Evolutionary conservation across 2,888 invertebrate species (phyloP).

Genomic region (Hylaea fasciaria): DNA sequence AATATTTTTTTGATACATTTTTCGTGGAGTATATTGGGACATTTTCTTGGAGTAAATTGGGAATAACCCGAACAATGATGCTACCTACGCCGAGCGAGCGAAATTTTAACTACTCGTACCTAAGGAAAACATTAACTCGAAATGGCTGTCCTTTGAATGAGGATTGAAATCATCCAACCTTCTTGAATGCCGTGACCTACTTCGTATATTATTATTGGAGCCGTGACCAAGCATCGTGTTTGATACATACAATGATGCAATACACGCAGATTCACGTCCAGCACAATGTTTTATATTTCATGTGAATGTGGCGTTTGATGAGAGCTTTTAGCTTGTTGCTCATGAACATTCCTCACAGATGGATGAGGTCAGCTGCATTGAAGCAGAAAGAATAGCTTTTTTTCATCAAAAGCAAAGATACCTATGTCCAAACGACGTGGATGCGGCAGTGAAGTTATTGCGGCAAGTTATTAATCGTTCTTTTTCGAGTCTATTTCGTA

Average conservation of each 20-base stretch:
- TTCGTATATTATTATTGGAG: conserved; percentile 71
- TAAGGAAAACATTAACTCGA: conserved; percentile 49
- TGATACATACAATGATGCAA: conserved; percentile 32
- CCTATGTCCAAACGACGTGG: too few species aligned
- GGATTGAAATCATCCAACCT: conserved; percentile 56
- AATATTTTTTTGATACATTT: too few species aligned
- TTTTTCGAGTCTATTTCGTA: neutral
- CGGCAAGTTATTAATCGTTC: neutral
- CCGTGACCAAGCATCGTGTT: conserved; percentile 53
- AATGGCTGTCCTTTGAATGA: conserved; percentile 47
- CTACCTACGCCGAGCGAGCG: too few species aligned
- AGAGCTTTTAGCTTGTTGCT: neutral
- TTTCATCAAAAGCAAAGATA: too few species aligned
- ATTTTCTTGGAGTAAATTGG: too few species aligned
- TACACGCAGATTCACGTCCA: conserved; percentile 2
- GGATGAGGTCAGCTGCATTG: neutral
- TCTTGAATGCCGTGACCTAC: conserved; percentile 75
- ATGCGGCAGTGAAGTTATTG: neutral
- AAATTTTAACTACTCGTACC: too few species aligned
- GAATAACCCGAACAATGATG: too few species aligned
- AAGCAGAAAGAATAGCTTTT: neutral
- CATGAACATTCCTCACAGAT: neutral
- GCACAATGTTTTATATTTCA: neutral
- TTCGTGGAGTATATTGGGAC: too few species aligned
- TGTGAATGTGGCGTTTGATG: neutral